Conservation (phyloP, 2,888 invertebrate genomes). For the Drosophila mulleri region DNA sequence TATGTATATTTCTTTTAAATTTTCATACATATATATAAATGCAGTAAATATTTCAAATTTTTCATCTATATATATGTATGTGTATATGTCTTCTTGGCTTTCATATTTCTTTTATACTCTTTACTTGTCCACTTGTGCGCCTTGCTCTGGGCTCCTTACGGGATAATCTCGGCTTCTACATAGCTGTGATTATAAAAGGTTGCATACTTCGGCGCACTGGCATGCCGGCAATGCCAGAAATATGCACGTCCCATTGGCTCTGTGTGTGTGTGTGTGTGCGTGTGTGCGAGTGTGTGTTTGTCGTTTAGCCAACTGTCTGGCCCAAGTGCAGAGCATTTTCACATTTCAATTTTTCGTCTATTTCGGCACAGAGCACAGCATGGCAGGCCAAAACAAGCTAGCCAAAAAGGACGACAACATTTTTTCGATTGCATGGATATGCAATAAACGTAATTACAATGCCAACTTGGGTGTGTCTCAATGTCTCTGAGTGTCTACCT, state of each 20-base stretch:
- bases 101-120: conserved; percentile 22
- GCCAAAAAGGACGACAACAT: conserved; percentile 41
- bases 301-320: conserved; percentile 14
- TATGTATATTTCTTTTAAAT: background rate
- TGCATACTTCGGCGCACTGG: conserved; percentile 62
- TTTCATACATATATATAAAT: background rate
- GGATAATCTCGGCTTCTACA: conserved; percentile 50
- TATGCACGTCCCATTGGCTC: conserved; percentile 23
- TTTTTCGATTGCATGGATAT: conserved; percentile 36
- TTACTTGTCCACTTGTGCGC: conserved; percentile 15
- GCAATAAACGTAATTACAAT: conserved; percentile 75
- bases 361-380: conserved; percentile 13
- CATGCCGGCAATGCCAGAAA: conserved; percentile 63
- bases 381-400: conserved; percentile 33
- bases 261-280: background rate
- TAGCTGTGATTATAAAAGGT: conserved; percentile 61
- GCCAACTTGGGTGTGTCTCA: conserved; percentile 25
- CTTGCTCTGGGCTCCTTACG: conserved; percentile 9
- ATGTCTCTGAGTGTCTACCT: conserved; percentile 6
- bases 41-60: background rate
- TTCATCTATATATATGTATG: background rate
- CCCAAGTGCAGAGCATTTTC: conserved; percentile 27
- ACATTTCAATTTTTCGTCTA: conserved; percentile 27
- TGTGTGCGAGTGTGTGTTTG: conserved; percentile 2
- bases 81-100: background rate